Evolutionary conservation across 2,797 vertebrate species (phyloP).

Genomic region (Hephaestus fuliginosus): DNA sequence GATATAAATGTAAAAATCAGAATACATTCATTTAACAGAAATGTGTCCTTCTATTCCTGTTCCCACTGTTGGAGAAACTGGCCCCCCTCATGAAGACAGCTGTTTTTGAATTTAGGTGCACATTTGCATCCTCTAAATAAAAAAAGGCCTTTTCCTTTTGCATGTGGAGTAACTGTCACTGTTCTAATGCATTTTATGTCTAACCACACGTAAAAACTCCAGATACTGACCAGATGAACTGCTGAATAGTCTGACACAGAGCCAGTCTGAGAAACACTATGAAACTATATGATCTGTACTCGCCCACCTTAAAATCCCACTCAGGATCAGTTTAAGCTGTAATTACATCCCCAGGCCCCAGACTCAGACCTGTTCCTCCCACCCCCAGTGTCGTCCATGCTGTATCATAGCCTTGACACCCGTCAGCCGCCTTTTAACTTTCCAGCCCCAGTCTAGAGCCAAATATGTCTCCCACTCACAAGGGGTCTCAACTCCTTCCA

Average conservation of each 20-base stretch:
- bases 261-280: slow-evolving; percentile 30
- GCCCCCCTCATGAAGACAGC: not conserved
- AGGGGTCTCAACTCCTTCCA: slow-evolving; percentile 38
- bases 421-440: slow-evolving; percentile 36
- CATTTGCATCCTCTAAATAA: not conserved
- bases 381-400: not conserved
- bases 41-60: not conserved
- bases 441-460: slow-evolving; percentile 21
- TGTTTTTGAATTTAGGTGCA: not conserved
- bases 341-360: slow-evolving; percentile 56
- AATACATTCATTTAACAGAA: not conserved
- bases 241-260: slow-evolving; percentile 37
- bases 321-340: slow-evolving; percentile 44
- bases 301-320: slow-evolving; percentile 57
- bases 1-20: not conserved
- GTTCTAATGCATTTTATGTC: not conserved
- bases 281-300: slow-evolving; percentile 23
- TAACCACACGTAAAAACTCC: not conserved
- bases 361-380: slow-evolving; percentile 30
- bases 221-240: not conserved
- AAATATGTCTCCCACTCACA: slow-evolving; percentile 46
- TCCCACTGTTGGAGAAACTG: not conserved
- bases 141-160: not conserved
- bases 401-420: slow-evolving; percentile 29
- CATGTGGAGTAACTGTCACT: not conserved